Evolutionary conservation across 2,888 invertebrate genomes (phyloP).

Genomic region (Ellobium chinense): DNA sequence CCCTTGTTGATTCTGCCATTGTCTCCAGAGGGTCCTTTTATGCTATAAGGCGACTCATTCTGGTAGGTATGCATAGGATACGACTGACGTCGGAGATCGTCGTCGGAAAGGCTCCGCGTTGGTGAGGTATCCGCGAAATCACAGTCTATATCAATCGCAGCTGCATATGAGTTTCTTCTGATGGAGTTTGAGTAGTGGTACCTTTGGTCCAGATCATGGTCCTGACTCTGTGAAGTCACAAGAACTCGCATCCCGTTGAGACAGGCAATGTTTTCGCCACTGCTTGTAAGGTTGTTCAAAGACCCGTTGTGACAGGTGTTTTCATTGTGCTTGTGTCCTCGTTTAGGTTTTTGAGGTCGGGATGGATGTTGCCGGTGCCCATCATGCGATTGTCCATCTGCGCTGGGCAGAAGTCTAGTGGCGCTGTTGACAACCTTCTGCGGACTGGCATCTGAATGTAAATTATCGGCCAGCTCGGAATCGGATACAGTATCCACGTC

Average conservation of each 20-base stretch:
- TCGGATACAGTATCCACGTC: background rate
- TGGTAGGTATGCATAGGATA: background rate
- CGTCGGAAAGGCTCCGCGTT: conserved; percentile 1
- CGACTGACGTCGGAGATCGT: background rate
- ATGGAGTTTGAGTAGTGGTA: background rate
- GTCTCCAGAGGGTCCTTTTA: background rate
- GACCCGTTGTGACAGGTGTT: background rate
- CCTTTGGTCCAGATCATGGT: background rate
- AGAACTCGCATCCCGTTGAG: background rate
- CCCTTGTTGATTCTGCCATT: background rate
- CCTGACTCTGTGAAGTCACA: background rate
- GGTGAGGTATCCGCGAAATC: background rate
- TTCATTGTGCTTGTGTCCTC: background rate
- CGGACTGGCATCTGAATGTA: background rate
- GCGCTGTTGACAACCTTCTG: background rate
- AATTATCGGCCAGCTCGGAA: background rate
- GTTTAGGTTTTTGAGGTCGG: background rate
- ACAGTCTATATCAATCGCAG: background rate
- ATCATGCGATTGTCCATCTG: background rate
- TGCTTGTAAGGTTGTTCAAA: background rate
- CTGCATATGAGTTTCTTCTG: background rate
- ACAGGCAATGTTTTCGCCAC: background rate
- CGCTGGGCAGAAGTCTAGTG: background rate
- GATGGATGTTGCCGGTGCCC: background rate
- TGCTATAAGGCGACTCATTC: background rate